Base-by-base conservation (phyloP, 30 jellyfish, hydroid and myxozoan genomes). In the Haliclystus octoradiatus region DNA sequence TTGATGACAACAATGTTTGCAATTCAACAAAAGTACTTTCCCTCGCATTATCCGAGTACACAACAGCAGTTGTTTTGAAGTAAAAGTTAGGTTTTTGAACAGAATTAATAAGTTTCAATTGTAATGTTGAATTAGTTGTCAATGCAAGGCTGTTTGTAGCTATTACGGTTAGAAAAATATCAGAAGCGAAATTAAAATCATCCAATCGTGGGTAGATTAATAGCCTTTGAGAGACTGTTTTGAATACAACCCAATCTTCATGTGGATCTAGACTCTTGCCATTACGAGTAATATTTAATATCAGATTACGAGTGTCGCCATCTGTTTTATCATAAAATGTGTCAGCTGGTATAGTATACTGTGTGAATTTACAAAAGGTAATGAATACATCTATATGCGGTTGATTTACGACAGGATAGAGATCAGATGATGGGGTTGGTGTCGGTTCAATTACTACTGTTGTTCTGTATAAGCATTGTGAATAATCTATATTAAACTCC, bases 211-310 rank as follows among this genome's bases (percentile, higher is more conserved):
- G 57, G 19, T 40, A 40, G 9, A 40, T 40, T 19, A 19, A 5
- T 40, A 40, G 9, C 7, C 71, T 82, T 32, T 91, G 95, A 1
- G 95, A 76, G 19, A 93, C 30, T 27, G 63, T 73, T 60, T 91
- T 92, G 78, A 76, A 77, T 71, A 76, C 94, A n/a, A 91, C 63
- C 99, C 99, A 91, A 4, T 94, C 82, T 3, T 88, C 31, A 33
- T 65, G 63, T 0, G 82, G 31, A 1, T 63, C 19, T 31, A 30
- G 26, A 1, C 31, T 28, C 15, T n/a, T 31, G 28, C 65, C 53
- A 27, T 22, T 31, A 0, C 33, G 32, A 22, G 46, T 32, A 13
- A 75, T 35, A 2, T 28, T 2, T 26, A 75, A 62, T 63, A 24
- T 40, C 28, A 75, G 49, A 19, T 75, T 33, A 12, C 86, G 46